Evolutionary conservation across 2,113 vertebrate species (phyloP).

Genomic region (Hipposideros armiger): DNA sequence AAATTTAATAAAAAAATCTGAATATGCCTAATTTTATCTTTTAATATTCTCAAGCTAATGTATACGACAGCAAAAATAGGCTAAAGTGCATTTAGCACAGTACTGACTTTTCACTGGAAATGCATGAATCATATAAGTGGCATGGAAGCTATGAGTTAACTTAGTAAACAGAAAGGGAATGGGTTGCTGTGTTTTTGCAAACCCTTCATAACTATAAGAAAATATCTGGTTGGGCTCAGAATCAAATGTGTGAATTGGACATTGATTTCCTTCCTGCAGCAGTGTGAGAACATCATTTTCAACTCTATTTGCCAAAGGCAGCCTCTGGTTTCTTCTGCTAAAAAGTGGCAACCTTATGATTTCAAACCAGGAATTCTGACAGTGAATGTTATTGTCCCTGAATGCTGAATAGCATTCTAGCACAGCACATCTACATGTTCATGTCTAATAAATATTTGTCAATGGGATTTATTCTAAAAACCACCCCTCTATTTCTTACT

Average conservation of each 20-base stretch:
- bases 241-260: constrained; percentile 22
- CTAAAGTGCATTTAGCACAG: background rate
- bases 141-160: background rate
- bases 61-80: background rate
- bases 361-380: background rate
- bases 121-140: background rate
- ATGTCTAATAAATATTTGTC: background rate
- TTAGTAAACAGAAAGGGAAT: background rate
- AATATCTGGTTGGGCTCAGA: background rate
- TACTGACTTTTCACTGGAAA: background rate
- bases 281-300: constrained; percentile 11
- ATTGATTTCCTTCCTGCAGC: constrained; percentile 24
- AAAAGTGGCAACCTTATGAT: background rate
- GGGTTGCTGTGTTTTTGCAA: background rate
- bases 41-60: background rate
- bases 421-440: background rate
- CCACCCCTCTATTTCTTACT: background rate
- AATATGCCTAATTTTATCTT: background rate
- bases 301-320: background rate
- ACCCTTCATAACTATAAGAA: background rate
- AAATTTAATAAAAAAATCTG: background rate
- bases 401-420: background rate
- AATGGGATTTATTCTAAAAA: constrained; percentile 28
- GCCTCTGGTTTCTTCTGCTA: background rate
- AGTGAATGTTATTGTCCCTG: background rate